A percentile compares a stretch with the other conserved stretches of the same genome.
phyloP scores from a whole-genome alignment of 2,113 vertebrate genomes.

The Tauraco erythrolophus region DNA sequence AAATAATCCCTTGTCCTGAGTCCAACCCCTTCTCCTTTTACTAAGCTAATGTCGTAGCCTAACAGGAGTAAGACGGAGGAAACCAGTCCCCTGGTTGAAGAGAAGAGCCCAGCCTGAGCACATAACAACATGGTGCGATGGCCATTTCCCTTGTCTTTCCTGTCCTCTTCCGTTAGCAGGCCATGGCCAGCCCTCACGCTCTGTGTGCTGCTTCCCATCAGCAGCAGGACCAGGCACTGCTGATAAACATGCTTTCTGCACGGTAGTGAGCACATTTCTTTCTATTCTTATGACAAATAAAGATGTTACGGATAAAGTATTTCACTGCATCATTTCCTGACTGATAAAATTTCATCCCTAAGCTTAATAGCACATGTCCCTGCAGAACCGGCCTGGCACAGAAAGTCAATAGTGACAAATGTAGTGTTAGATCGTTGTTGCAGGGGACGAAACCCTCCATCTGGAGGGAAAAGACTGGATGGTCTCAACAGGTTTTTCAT shows the following conservation, averaged over 20 bases:
- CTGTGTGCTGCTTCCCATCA: neutral
- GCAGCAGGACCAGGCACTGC: neutral
- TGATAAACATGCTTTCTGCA: neutral
- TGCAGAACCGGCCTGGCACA: neutral
- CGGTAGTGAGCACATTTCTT: neutral
- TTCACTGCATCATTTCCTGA: neutral
- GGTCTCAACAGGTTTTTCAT: neutral
- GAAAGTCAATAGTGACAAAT: neutral
- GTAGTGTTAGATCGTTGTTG: neutral
- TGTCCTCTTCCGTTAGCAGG: neutral
- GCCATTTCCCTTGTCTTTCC: neutral
- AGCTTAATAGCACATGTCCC: neutral
- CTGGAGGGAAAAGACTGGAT: neutral
- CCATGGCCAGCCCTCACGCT: neutral
- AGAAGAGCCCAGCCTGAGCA: neutral
- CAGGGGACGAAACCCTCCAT: neutral
- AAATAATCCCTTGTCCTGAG: neutral
- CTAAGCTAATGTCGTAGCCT: neutral
- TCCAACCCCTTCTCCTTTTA: neutral
- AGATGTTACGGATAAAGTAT: neutral
- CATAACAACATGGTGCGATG: fast-evolving
- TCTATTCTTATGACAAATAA: neutral
- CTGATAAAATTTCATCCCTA: neutral
- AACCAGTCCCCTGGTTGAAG: fast-evolving
- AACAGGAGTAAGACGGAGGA: neutral